Conservation (phyloP, 2,113 vertebrate genomes). For the Toxotes jaculatrix region DNA sequence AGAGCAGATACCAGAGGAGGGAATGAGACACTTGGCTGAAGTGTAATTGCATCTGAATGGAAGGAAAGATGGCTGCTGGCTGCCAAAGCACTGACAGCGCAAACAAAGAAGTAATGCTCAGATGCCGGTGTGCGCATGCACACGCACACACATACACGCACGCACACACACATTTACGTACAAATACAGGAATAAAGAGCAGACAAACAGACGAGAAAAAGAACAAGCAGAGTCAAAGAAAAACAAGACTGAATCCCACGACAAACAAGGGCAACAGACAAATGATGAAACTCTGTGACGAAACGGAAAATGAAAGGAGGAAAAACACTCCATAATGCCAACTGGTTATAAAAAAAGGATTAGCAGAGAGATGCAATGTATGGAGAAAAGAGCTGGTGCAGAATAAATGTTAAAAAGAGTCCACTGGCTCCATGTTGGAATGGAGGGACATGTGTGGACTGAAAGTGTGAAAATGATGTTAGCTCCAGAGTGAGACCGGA, state of each 20-base stretch:
- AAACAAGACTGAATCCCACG: constrained; percentile 33
- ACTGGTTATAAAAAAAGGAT: constrained; percentile 38
- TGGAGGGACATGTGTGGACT: neutral
- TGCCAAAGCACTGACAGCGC: constrained; percentile 42
- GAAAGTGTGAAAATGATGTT: constrained; percentile 47
- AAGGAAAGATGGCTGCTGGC: constrained; percentile 41
- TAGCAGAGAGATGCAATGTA: neutral
- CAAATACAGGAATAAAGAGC: constrained; percentile 22
- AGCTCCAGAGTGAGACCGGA: constrained; percentile 23
- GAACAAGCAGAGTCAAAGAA: constrained; percentile 30
- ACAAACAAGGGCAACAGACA: constrained; percentile 46
- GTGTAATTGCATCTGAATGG: constrained; percentile 28
- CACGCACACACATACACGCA: neutral
- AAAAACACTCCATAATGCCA: constrained; percentile 24
- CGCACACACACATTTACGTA: constrained; percentile 15
- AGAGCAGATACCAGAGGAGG: neutral
- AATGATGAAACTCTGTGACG: constrained; percentile 29
- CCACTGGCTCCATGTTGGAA: neutral
- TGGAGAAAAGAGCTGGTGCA: constrained; percentile 8
- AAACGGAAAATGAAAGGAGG: constrained; percentile 9
- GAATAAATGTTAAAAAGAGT: constrained; percentile 51
- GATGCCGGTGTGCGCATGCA: constrained; percentile 1
- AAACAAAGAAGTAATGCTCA: constrained; percentile 51
- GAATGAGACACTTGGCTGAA: constrained; percentile 31
- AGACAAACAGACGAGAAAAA: constrained; percentile 23